A percentile compares a stretch with the other conserved stretches of the same genome.
phyloP scores from a whole-genome alignment of 2,888 invertebrate genomes.

The Clostera curtula region DNA sequence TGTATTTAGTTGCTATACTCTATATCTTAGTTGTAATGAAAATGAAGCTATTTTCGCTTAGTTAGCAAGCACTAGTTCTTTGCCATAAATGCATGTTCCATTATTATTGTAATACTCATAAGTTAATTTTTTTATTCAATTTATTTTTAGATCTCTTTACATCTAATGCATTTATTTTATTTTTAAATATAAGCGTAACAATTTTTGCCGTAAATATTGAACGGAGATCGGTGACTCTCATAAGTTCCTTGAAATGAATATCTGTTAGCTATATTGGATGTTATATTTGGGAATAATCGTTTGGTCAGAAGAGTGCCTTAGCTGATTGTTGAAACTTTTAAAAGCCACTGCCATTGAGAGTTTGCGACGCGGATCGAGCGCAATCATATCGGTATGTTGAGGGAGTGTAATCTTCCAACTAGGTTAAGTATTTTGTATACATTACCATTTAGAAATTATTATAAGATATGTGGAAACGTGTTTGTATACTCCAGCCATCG shows the following conservation, averaged over 20 bases:
- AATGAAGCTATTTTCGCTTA: conserved; percentile 71
- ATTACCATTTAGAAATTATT: conserved; percentile 70
- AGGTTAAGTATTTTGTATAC: conserved; percentile 65
- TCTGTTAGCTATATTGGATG: conserved; percentile 37
- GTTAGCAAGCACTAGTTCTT: conserved; percentile 70
- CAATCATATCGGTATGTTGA: conserved; percentile 36
- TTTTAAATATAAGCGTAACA: conserved; percentile 47
- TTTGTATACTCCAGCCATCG: conserved; percentile 29
- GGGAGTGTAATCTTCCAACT: conserved; percentile 60
- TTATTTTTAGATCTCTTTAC: conserved; percentile 73
- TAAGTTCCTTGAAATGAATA: conserved; percentile 53
- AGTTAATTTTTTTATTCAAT: conserved; percentile 65
- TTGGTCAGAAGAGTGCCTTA: conserved; percentile 57
- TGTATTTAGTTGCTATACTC: conserved; percentile 32
- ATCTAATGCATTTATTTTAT: conserved; percentile 71
- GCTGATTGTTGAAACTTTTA: conserved; percentile 37
- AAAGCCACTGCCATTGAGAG: conserved; percentile 50
- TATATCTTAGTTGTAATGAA: conserved; percentile 55
- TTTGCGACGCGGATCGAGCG: conserved; percentile 28
- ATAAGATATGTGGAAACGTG: conserved; percentile 44
- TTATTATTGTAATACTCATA: conserved; percentile 73
- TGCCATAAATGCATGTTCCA: conserved; percentile 76
- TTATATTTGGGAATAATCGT: conserved; percentile 43
- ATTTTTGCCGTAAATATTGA: conserved; percentile 38
- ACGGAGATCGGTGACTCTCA: conserved; percentile 37